Evolutionary conservation across 2,113 vertebrate genomes (phyloP), one percentile per base, ranked within the genome.

Genomic region (Centropristis striata): DNA sequence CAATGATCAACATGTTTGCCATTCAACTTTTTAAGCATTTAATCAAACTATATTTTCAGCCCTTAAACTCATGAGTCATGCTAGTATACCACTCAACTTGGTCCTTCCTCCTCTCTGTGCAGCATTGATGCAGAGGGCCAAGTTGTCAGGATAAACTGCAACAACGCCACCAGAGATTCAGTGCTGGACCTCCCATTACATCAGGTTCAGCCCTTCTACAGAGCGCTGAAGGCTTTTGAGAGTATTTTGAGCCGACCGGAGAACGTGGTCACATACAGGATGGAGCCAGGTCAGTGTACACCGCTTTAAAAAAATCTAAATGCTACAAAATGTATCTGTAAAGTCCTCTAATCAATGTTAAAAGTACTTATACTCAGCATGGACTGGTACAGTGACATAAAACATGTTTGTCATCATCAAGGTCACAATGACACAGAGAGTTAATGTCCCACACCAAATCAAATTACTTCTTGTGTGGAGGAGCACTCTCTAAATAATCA

Each of bases 101-200:
- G 9, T 12, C 16, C 15, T 12, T 13, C 13, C 1, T 8, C n/a
- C 2, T 47, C 23, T 85, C 64, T 90, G 65, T 27, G 50, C 81
- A 99, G 98, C 1, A 46, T 95, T 9, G 94, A 98, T 59, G 69
- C 86, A 0, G 94, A 94, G 47, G 96, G 95, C 1, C 92, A 90
- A 44, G 93, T 96, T 11, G 59, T 78, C 66, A 96, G 94, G 64
- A 97, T 99, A 83, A 98, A 98, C 90, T 97, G 91, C 71, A 99
- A 98, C 86, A 97, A 99, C 21, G 96, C 97, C 79, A 99, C 97
- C 16, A 93, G 98, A 90, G 97, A 98, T 64, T 95, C 97, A 0
- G 91, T 98, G 78, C 95, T 99, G 87, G 96, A 99, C 86, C 59
- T 97, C 5, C 95, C 97, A 7, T 27, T 95, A 21, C 94, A 97